Conservation (phyloP, 2,888 invertebrate species). For the Chorisops tibialis region DNA sequence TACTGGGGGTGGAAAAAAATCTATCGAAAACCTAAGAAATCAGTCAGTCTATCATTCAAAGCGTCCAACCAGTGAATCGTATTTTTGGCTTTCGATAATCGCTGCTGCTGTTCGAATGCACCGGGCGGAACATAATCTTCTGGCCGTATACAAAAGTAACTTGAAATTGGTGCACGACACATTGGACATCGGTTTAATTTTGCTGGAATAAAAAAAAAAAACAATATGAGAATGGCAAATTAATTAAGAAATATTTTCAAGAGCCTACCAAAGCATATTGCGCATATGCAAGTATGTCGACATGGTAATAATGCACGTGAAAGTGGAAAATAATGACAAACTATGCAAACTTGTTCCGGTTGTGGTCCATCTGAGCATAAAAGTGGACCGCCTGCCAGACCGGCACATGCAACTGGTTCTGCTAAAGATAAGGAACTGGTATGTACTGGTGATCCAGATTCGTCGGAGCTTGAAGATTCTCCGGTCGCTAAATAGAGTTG, state of each 20-base stretch:
- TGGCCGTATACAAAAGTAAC: conserved; percentile 78
- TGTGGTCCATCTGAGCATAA: conserved; percentile 45
- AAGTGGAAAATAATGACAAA: conserved; percentile 75
- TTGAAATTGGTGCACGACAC: conserved; percentile 77
- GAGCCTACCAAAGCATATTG: conserved; percentile 66
- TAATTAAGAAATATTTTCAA: not conserved
- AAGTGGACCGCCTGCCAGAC: conserved; percentile 40
- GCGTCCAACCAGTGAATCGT: conserved; percentile 58
- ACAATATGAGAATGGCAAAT: not conserved
- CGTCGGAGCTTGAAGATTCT: conserved; percentile 58
- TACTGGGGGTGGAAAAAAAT: too few species aligned
- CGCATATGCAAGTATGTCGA: conserved; percentile 82
- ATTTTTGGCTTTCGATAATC: conserved; percentile 46
- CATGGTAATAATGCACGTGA: conserved; percentile 80
- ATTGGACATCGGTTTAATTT: conserved; percentile 83
- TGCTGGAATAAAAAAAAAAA: conserved; percentile 50
- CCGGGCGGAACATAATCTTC: conserved; percentile 66
- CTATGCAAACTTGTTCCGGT: conserved; percentile 71
- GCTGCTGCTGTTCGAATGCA: conserved; percentile 53
- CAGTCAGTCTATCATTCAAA: conserved; percentile 69
- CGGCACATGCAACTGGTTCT: conserved; percentile 54
- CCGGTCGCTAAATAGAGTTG: conserved; percentile 75
- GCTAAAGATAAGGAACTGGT: conserved; percentile 53
- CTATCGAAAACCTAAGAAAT: conserved; percentile 64
- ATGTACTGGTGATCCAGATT: conserved; percentile 48